Evolutionary conservation across 2,797 vertebrate species (phyloP), one percentile per base, ranked within the genome.

Genomic region (Rachycentron canadum): DNA sequence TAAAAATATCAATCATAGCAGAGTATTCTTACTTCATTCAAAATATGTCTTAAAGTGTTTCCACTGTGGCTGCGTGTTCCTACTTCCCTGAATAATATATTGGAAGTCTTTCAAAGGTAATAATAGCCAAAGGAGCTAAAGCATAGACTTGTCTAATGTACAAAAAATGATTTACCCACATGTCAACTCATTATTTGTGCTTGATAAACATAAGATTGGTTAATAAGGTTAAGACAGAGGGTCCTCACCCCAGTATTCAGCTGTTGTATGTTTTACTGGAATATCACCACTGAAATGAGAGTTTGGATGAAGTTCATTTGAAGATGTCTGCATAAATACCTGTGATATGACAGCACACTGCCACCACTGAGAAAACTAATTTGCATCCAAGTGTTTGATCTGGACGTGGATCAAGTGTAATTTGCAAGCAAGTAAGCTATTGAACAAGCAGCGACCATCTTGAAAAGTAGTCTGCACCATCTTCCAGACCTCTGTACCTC

Each of bases 261-360:
- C 5, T 4, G 36, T 45, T 53, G 64, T 28, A 13, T 19, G 45
- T 71, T 43, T 60, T 14, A 14, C n/a, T 25, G 40, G 56, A 17
- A 49, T 26, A 43, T 68, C 43, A 50, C n/a, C 17, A 56, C 21
- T 50, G 21, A 32, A 32, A 45, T 23, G 49, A 50, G 56, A 49
- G 63, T 73, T 60, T 82, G 53, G 59, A 67, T 53, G 47, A 73
- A 50, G 28, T 63, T 72, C 32, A 41, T 67, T 38, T 23, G 25
- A 45, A 36, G 59, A 65, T 23, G 41, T 56, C 25, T 71, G 71
- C 71, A 76, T 83, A 83, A 71, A 80, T 79, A 25, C 47, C 67
- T 57, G 65, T 47, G n/a, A 73, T 81, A 67, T 70, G 28, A 41
- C 41, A 23, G 69, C 63, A 26, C 55, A 5, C 38, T 32, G 73